Evolutionary conservation across 2,888 invertebrate species (phyloP).

Genomic region (Hanleya hanleyi): DNA sequence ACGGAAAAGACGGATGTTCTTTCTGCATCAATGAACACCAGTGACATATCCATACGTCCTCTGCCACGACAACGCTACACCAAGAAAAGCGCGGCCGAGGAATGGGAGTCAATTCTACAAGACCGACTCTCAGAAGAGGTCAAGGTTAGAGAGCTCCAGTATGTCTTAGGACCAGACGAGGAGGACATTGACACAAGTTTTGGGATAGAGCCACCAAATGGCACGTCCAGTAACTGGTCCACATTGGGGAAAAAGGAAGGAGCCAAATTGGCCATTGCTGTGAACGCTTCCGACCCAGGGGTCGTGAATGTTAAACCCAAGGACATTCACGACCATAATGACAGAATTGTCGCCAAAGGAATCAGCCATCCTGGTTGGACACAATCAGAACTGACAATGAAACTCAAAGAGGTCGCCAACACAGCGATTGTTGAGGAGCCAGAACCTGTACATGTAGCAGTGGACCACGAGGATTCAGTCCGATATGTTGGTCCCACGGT

Average conservation of each 20-base stretch:
- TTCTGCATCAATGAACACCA: no score
- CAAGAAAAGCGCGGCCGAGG: constrained; percentile 39
- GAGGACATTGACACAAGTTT: constrained; percentile 26
- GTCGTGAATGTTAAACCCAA: neutral
- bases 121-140: constrained; percentile 63
- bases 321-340: no score
- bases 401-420: neutral
- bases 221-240: constrained; percentile 45
- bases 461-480: constrained; percentile 20
- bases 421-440: neutral
- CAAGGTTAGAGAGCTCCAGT: constrained; percentile 62
- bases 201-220: neutral
- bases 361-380: constrained; percentile 4
- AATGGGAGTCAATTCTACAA: constrained; percentile 63
- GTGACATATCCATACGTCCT: neutral
- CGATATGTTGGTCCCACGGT: constrained; percentile 48
- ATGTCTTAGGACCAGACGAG: constrained; percentile 40
- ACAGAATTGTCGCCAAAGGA: neutral
- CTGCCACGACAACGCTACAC: constrained; percentile 24
- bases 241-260: constrained; percentile 21
- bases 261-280: neutral
- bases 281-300: neutral
- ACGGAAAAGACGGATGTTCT: neutral
- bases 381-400: neutral
- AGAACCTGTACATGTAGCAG: constrained; percentile 5